Conservation (phyloP, 2,888 invertebrate species). For the Eupelmus urozonus region DNA sequence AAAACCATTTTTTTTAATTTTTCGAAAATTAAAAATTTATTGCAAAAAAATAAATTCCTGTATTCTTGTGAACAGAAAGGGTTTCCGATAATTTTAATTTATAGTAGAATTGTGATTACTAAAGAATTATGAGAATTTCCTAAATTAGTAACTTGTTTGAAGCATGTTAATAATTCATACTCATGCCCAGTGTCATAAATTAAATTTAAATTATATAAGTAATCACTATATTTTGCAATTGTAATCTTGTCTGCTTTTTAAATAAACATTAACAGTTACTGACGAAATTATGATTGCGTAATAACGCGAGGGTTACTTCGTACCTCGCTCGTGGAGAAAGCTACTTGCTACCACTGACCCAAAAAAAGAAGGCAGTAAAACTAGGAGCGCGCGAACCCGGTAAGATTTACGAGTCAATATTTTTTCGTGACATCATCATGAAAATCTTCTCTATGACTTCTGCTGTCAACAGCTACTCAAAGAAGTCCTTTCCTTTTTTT, state of each 20-base stretch:
- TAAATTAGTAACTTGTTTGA: too few species aligned
- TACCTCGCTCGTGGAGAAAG: constrained; percentile 44
- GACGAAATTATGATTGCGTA: constrained; percentile 18
- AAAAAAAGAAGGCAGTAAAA: constrained; percentile 64
- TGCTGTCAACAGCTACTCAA: constrained; percentile 23
- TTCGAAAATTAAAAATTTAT: too few species aligned
- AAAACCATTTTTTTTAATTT: too few species aligned
- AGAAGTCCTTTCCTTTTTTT: constrained; percentile 10
- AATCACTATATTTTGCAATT: too few species aligned
- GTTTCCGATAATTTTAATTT: too few species aligned
- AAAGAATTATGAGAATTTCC: too few species aligned
- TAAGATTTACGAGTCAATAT: constrained; percentile 61
- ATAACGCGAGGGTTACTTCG: constrained; percentile 33
- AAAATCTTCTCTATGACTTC: constrained; percentile 35
- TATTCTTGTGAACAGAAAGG: too few species aligned
- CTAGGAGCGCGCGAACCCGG: constrained; percentile 60
- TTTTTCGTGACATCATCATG: constrained; percentile 51
- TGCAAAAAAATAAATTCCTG: too few species aligned
- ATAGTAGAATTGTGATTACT: too few species aligned
- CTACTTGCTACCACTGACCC: constrained; percentile 62
- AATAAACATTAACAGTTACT: background rate
- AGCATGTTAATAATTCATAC: too few species aligned
- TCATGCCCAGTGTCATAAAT: too few species aligned
- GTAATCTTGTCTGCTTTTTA: background rate
- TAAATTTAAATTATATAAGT: too few species aligned